A percentile compares a stretch with the other conserved stretches of the same genome.
Conservation (phyloP, 2,797 vertebrate species). For the Gobionotothen gibberifrons region DNA sequence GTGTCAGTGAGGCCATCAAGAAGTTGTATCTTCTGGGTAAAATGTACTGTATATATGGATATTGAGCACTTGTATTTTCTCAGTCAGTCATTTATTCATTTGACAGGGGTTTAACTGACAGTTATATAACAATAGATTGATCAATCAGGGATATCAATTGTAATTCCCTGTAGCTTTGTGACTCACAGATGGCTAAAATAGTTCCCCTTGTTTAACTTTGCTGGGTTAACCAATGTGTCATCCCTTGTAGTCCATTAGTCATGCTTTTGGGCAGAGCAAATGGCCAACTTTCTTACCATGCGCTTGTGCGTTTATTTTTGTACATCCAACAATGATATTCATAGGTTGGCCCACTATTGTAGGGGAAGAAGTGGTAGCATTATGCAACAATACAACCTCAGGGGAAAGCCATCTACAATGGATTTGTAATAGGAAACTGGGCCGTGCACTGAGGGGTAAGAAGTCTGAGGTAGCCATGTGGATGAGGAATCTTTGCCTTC, state of each 20-base stretch:
- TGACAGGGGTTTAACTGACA: not conserved
- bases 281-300: not conserved
- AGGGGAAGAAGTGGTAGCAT: conserved; percentile 3
- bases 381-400: conserved; percentile 45
- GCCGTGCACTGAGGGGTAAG: conserved; percentile 42
- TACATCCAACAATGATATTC: conserved; percentile 16
- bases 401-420: conserved; percentile 34
- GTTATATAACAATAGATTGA: not conserved
- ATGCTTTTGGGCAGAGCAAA: not conserved
- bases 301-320: conserved; percentile 6
- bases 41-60: not conserved
- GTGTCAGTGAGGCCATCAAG: not conserved
- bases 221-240: conserved; percentile 19
- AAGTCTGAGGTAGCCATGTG: conserved; percentile 33
- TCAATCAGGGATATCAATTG: not conserved
- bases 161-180: not conserved
- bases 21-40: conserved; percentile 8
- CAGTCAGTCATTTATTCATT: not conserved
- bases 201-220: conserved; percentile 9
- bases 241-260: conserved; percentile 6
- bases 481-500: conserved; percentile 40
- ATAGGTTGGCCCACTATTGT: conserved; percentile 20
- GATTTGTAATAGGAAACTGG: conserved; percentile 46
- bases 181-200: conserved; percentile 23
- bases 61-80: conserved; percentile 8